These are phyloP conservation scores for Tipula helvola DNA, from an alignment of 2,888 invertebrate species.

Conservation along the genomic window DNA sequence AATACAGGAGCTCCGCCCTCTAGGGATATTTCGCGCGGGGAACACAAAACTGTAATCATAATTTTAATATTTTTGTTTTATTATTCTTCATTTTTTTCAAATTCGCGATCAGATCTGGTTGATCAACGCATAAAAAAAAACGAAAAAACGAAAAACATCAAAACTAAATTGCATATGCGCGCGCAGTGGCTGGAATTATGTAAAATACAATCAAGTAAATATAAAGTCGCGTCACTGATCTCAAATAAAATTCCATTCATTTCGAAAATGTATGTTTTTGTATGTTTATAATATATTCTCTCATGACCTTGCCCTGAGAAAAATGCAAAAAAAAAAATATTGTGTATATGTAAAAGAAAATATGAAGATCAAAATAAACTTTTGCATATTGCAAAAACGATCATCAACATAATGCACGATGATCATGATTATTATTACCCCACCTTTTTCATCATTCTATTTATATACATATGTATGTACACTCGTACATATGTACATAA, in stretches of 20 bases:
- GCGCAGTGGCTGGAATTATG: background rate
- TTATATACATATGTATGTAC: background rate
- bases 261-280: background rate
- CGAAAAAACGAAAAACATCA: background rate
- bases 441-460: background rate
- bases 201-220: background rate
- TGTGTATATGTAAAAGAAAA: background rate
- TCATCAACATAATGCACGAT: background rate
- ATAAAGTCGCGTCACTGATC: background rate
- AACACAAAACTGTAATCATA: background rate
- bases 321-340: background rate
- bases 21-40: background rate
- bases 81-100: background rate
- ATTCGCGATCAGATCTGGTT: background rate
- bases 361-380: background rate
- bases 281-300: slow-evolving; percentile 11
- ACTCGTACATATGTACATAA: too few species aligned
- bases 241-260: background rate
- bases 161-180: background rate
- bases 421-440: background rate
- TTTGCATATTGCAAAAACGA: background rate
- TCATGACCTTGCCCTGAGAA: slow-evolving; percentile 16
- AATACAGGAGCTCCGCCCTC: background rate
- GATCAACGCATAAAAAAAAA: background rate
- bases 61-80: background rate